Evolutionary conservation across 2,113 vertebrate species (phyloP).

Genomic region (Scolopax mira): DNA sequence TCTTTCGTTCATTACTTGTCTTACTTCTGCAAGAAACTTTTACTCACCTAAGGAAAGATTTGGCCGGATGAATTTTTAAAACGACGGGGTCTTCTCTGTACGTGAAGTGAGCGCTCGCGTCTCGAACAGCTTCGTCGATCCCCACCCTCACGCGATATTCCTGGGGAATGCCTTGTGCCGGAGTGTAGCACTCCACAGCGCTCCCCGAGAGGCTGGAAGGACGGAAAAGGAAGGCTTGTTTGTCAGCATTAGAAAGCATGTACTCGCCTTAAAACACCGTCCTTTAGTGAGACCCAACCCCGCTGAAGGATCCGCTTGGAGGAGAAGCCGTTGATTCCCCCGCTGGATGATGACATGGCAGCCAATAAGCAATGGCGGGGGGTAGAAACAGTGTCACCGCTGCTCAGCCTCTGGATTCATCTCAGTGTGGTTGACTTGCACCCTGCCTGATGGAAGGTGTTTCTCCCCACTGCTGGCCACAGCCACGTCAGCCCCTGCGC

Average conservation of each 20-base stretch:
- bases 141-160: constrained; percentile 79
- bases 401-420: not conserved
- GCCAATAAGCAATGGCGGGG: not conserved
- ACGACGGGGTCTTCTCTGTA: constrained; percentile 90
- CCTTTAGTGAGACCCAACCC: not conserved
- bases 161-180: constrained; percentile 74
- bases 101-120: constrained; percentile 74
- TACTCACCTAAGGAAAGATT: constrained; percentile 93
- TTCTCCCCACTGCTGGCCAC: not conserved
- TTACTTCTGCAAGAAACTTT: not conserved
- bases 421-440: not conserved
- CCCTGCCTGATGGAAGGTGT: not conserved
- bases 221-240: not conserved
- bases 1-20: constrained; percentile 9
- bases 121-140: constrained; percentile 81
- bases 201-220: constrained; percentile 58
- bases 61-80: constrained; percentile 86
- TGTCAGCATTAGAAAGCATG: not conserved
- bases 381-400: not conserved
- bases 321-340: not conserved
- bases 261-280: not conserved
- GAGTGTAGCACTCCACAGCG: constrained; percentile 86
- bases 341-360: not conserved
- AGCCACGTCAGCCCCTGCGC: not conserved
- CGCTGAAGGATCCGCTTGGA: not conserved